These are phyloP conservation scores for Tyria jacobaeae DNA, from an alignment of 2,888 invertebrate species.

Conservation along the genomic window DNA sequence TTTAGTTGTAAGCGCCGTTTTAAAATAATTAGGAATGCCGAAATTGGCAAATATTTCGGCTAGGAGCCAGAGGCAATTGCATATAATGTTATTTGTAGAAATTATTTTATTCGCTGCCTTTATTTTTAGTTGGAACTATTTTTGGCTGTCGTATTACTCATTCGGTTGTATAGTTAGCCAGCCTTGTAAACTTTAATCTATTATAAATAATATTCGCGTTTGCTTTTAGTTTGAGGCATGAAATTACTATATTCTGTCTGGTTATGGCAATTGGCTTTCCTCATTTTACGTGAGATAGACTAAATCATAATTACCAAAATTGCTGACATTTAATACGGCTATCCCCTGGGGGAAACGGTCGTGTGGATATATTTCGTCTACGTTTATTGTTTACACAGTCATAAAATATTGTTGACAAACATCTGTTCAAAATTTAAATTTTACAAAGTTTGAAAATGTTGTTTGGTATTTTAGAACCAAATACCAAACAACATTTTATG, in stretches of 20 bases:
- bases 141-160: background rate
- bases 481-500: too few relatives aligned
- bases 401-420: too few relatives aligned
- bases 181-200: background rate
- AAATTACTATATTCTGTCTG: background rate
- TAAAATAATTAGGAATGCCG: conserved; percentile 31
- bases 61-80: conserved; percentile 23
- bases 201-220: background rate
- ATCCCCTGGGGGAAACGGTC: too few relatives aligned
- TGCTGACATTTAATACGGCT: too few relatives aligned
- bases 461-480: too few relatives aligned
- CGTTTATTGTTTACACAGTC: too few relatives aligned
- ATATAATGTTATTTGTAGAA: conserved; percentile 16
- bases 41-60: conserved; percentile 25
- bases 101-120: conserved; percentile 14
- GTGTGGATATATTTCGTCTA: too few relatives aligned
- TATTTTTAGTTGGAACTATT: conserved; percentile 2
- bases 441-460: too few relatives aligned
- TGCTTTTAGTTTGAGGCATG: background rate
- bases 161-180: background rate
- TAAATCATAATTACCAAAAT: too few relatives aligned
- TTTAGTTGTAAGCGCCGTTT: conserved; percentile 23
- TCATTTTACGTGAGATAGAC: too few relatives aligned
- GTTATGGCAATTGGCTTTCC: too few relatives aligned
- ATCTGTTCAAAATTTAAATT: too few relatives aligned